phyloP scores from a whole-genome alignment of 2,797 vertebrate genomes.

The Thamnophis elegans region DNA sequence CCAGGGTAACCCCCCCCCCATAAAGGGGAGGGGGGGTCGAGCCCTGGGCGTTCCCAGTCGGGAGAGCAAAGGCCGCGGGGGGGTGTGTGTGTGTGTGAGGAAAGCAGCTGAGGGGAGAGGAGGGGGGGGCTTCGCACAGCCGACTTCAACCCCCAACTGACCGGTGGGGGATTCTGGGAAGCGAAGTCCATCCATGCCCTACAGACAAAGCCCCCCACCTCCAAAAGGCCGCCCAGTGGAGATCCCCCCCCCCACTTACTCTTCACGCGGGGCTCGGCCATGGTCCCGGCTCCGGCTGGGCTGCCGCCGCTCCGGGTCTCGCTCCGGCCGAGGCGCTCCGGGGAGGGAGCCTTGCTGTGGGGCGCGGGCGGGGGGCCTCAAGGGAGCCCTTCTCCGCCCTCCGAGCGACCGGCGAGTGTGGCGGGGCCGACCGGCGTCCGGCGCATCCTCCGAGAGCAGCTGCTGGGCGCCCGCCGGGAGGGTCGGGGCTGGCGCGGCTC shows the following conservation, averaged over 20 bases:
- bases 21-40: background rate
- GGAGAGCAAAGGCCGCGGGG: no score
- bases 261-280: slow-evolving; percentile 46
- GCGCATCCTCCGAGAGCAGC: background rate
- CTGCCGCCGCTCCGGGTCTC: background rate
- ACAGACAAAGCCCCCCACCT: background rate
- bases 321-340: background rate
- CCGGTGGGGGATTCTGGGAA: background rate
- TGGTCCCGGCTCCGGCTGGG: slow-evolving; percentile 1
- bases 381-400: no score
- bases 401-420: background rate
- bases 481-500: background rate
- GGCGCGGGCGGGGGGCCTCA: fast-evolving
- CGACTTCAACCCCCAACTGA: background rate
- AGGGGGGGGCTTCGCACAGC: no score
- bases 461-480: background rate
- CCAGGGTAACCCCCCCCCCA: background rate
- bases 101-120: background rate
- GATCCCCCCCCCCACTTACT: slow-evolving; percentile 13
- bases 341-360: no score
- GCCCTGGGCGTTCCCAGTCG: no score
- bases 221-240: no score
- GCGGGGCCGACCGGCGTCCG: no score
- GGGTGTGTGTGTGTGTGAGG: no score
- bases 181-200: background rate